Base-by-base conservation (phyloP, 1,140 invertebrate genomes). In the Odontomachus brunneus region DNA sequence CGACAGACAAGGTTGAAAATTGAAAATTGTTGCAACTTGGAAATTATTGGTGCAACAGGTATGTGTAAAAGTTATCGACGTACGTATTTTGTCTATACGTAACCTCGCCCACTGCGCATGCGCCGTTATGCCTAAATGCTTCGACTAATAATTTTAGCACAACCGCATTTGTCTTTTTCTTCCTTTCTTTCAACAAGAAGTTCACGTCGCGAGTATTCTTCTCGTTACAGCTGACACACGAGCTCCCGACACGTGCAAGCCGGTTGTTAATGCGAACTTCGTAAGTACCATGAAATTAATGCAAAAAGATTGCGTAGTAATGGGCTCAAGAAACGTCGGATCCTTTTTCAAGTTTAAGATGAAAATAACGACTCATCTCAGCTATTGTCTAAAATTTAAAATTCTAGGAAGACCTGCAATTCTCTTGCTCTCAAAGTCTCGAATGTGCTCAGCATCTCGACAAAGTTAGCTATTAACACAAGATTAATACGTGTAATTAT, bases 51-150 rank as follows among this genome's bases (percentile, higher is more conserved):
- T 44, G 9, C 9, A 53, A 72, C 82, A 55, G 38, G 22, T n/a
- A 17, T 38, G 74, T 83, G 14, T 53, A 48, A 82, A 53, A 84
- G 69, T 78, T 87, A 84, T 87, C 71, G 74, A 88, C 82, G 26
- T 88, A 81, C 2, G 60, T 14, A 44, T 51, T 22, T 29, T 22
- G 38, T 48, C 51, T 44, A 24, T 17, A 44, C 33, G 53, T 19
- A 44, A 67, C 24, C 48, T 44, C 11, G 19, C 26, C 15, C 38
- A 7, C 4, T 63, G 48, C 75, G 33, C 75, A 57, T 71, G 75
- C 65, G 75, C 75, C 17, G 17, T 17, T 44, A 29, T 9, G 15
- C 19, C 29, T 66, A 53, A 53, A 76, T 65, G 38, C 26, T 49
- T 26, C 26, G 17, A 62, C 12, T 44, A 76, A 66, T 62, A 76